Evolutionary conservation across 2,797 vertebrate genomes (phyloP), one percentile per base, ranked within the genome.

Genomic region (Labeo calbasu): DNA sequence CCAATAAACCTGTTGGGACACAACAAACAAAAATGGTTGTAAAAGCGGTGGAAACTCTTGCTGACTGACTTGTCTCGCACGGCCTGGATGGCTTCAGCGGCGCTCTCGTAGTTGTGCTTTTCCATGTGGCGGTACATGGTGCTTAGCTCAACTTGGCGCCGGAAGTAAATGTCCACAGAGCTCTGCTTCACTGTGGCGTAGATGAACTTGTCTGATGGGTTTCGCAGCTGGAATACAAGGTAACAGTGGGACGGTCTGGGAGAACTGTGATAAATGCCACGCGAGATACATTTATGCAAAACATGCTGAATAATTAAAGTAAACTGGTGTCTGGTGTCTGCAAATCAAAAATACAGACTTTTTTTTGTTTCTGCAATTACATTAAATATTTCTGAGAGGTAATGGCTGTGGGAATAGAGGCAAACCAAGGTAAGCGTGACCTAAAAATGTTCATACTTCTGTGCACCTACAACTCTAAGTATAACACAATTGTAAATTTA

Each of bases 101-200:
- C 98, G 0, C 97, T 96, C 94, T 99, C 98, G 0, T 99, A 99
- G 94, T 99, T 99, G 95, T 99, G 98, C 87, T 99, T 99, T 94
- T 99, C 98, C 98, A 99, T 99, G 92, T 99, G 98, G 80, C 98
- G 94, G 94, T 99, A 99, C 98, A 99, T 99, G 92, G 98, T 99
- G 94, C 98, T 99, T 84, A 99, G 95, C 94, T 99, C 98, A 95
- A 99, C 98, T 93, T 99, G 98, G 89, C 98, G 95, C 91, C 98
- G 96, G 93, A 99, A 99, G 94, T 99, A 99, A 93, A 99, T 99
- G 91, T 99, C 98, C 95, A 99, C 98, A 0, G 98, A 99, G 89
- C 98, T 99, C 93, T 99, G 98, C 93, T 99, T 99, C 91, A 99
- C 98, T 0, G 98, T 99, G 87, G 98, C 98, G 0, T 99, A 99